Evolutionary conservation across 37 sponge, comb jelly and placozoan genomes (phyloP).

Genomic region (Crambe crambe): DNA sequence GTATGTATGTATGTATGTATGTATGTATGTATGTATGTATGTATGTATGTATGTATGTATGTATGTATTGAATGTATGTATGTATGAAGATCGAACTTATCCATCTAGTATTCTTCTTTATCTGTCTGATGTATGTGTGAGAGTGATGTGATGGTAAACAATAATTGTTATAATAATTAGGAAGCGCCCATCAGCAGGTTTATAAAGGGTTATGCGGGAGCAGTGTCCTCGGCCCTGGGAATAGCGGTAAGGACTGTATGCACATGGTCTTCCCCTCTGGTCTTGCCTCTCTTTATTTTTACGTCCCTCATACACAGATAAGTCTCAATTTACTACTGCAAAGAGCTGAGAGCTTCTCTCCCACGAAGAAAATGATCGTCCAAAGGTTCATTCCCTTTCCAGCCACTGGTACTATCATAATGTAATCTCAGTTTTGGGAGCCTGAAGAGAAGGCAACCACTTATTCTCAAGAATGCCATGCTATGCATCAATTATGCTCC

Average conservation of each 20-base stretch:
- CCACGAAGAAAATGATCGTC: constrained; percentile 64
- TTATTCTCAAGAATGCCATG: too few species aligned
- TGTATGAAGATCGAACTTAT: too few species aligned
- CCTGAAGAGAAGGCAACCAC: too few species aligned
- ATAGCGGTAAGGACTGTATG: constrained; percentile 55
- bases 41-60: neutral
- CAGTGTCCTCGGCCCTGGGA: constrained; percentile 62
- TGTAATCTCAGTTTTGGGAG: too few species aligned
- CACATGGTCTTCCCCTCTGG: neutral
- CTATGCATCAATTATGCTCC: too few species aligned
- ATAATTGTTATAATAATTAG: too few species aligned
- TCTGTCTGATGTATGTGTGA: too few species aligned
- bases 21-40: neutral
- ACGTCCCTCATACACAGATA: constrained; percentile 47
- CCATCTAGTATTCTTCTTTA: too few species aligned
- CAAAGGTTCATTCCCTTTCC: constrained; percentile 87
- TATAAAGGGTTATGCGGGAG: constrained; percentile 76
- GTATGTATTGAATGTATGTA: neutral
- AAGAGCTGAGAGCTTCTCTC: constrained; percentile 53
- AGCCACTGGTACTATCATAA: constrained; percentile 83
- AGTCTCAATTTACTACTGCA: constrained; percentile 54
- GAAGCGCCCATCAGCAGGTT: constrained; percentile 69
- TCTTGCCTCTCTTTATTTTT: too few species aligned
- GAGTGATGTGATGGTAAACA: too few species aligned
- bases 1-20: neutral